Conservation (phyloP, 2,888 invertebrate species). For the Drosophila picticornis region DNA sequence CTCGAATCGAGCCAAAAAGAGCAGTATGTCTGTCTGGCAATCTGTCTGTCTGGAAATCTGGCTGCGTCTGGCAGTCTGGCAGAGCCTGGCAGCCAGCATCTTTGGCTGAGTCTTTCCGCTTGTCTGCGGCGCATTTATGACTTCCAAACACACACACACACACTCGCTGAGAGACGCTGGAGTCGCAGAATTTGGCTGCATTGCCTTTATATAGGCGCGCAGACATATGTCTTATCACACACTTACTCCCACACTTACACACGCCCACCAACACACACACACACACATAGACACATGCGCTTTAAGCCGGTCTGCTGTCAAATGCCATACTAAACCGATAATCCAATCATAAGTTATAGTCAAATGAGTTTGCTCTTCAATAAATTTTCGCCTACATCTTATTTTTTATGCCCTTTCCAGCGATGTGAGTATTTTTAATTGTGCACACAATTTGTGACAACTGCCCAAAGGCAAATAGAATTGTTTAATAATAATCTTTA, state of each 20-base stretch:
- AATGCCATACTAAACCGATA: conserved; percentile 81
- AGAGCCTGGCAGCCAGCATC: conserved; percentile 70
- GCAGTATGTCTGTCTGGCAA: conserved; percentile 33
- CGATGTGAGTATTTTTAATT: not conserved
- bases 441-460: not conserved
- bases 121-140: conserved; percentile 80
- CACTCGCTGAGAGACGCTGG: conserved; percentile 2
- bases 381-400: conserved; percentile 68
- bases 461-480: too few species aligned
- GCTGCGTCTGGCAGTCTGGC: conserved; percentile 24
- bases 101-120: conserved; percentile 71
- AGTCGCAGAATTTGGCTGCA: conserved; percentile 39
- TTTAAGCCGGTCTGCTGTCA: conserved; percentile 62
- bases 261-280: conserved; percentile 26
- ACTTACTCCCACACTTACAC: conserved; percentile 33
- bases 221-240: conserved; percentile 77
- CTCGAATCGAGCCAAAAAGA: conserved; percentile 52
- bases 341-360: conserved; percentile 81
- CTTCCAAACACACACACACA: conserved; percentile 44
- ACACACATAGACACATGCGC: conserved; percentile 24
- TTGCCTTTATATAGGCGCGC: conserved; percentile 74
- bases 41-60: conserved; percentile 14
- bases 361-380: conserved; percentile 80
- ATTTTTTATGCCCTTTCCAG: conserved; percentile 29
- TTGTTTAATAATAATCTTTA: not conserved